Evolutionary conservation across 2,797 vertebrate genomes (phyloP), one percentile per base, ranked within the genome.

Genomic region (Molossus molossus): DNA sequence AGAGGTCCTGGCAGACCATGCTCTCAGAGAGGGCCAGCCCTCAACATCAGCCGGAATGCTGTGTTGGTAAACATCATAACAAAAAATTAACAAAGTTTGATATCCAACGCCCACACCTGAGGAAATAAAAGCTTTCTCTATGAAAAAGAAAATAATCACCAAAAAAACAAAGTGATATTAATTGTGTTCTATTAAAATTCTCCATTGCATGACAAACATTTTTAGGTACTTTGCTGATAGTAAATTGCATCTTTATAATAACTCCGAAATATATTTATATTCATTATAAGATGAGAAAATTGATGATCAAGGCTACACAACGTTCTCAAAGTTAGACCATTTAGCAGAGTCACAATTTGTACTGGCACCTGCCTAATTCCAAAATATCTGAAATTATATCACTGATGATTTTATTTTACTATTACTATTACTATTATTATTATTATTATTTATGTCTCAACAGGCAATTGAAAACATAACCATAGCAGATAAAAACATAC

Each of bases 1-100:
- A 1, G 14, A 27, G 3, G 1, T 18, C 10, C 29, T 23, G 3
- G 3, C 58, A 75, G 11, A 0, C 4, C 33, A 6, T 5, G 0
- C 6, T 6, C 37, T 64, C 1, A 88, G 9, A 58, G 21, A 37
- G 0, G 53, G 3, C 0, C 6, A 55, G n/a, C 12, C 10, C 7
- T 17, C n/a, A 53, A 57, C 55, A 21, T 57, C 25, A 62, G 7
- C 29, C 69, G 58, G 11, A 92, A 48, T 21, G 2, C 1, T 29
- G 11, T 27, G 2, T 9, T 21, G 17, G 18, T 9, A 96, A 58
- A 77, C 3, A n/a, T 9, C 6, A 27, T 3, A 8, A 45, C 7
- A 12, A 83, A 69, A 55, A 3, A 27, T 33, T 65, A 72, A 25
- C 10, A 87, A 77, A 12, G 9, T 25, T 10, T 40, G 8, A 60